Evolutionary conservation across 2,113 vertebrate species (phyloP).

Genomic region (Ondatra zibethicus): DNA sequence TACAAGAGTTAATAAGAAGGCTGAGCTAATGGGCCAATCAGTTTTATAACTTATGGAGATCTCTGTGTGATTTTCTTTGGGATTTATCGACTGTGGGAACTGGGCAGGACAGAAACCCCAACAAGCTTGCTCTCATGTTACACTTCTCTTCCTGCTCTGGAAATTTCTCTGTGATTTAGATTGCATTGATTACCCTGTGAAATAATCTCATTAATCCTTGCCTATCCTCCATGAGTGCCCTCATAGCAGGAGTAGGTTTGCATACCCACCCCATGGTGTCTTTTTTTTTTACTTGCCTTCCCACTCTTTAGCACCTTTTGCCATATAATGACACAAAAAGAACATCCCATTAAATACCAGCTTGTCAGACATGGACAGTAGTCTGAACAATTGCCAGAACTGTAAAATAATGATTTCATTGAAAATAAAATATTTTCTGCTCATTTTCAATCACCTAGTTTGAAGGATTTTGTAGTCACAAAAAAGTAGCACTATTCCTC

Average conservation of each 20-base stretch:
- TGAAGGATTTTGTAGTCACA: background rate
- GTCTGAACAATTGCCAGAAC: background rate
- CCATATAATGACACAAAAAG: background rate
- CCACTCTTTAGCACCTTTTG: background rate
- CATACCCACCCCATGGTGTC: background rate
- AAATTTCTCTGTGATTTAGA: background rate
- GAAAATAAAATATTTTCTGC: background rate
- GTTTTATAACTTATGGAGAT: no score
- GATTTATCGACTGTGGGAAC: no score
- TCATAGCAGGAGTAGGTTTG: background rate
- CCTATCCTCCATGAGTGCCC: background rate
- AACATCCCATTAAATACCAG: background rate
- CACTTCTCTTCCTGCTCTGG: no score
- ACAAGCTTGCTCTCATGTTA: no score
- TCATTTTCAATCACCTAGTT: no score
- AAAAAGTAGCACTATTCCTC: no score
- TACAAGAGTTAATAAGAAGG: no score
- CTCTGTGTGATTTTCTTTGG: no score
- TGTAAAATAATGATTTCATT: background rate
- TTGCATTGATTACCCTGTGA: background rate
- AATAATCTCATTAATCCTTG: background rate
- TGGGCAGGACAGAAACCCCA: no score
- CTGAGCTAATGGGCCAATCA: no score
- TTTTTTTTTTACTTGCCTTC: background rate
- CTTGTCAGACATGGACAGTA: background rate